phyloP scores from a whole-genome alignment of 1,140 invertebrate species.

The Leguminivora glycinivorella region DNA sequence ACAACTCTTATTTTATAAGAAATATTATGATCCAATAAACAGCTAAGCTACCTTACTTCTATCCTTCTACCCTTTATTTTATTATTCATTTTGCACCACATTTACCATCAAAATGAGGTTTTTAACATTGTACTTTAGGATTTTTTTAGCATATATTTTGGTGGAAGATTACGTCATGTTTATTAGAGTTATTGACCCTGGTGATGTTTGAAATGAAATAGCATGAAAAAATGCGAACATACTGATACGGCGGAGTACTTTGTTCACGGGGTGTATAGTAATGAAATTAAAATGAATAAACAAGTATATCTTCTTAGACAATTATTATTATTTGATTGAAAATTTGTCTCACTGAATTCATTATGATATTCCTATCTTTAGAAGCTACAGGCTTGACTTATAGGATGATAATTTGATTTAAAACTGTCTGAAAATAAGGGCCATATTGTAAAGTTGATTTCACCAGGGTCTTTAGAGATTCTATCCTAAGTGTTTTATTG shows the following conservation, averaged over 20 bases:
- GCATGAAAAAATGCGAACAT: too few species aligned
- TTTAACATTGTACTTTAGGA: constrained; percentile 23
- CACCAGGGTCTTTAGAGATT: constrained; percentile 9
- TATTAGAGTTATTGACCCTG: neutral
- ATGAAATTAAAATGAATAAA: too few species aligned
- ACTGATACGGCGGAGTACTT: too few species aligned
- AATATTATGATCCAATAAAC: constrained; percentile 45
- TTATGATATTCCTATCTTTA: neutral
- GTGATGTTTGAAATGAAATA: neutral
- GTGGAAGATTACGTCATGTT: constrained; percentile 24
- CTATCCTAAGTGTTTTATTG: neutral
- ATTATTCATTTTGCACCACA: constrained; percentile 23
- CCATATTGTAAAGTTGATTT: neutral
- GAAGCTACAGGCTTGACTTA: neutral
- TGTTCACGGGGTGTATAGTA: too few species aligned
- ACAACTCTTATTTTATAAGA: constrained; percentile 76
- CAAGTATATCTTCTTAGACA: too few species aligned
- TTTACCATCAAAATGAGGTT: constrained; percentile 27
- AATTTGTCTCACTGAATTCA: too few species aligned
- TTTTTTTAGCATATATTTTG: constrained; percentile 23
- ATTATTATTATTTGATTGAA: too few species aligned
- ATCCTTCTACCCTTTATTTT: constrained; percentile 34
- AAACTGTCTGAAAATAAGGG: too few species aligned
- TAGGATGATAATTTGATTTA: neutral
- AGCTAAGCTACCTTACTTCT: constrained; percentile 46